A percentile compares a stretch with the other conserved stretches of the same genome.
Evolutionary conservation across 1,140 invertebrate genomes (phyloP).

Genomic region (Hestina assimilis): DNA sequence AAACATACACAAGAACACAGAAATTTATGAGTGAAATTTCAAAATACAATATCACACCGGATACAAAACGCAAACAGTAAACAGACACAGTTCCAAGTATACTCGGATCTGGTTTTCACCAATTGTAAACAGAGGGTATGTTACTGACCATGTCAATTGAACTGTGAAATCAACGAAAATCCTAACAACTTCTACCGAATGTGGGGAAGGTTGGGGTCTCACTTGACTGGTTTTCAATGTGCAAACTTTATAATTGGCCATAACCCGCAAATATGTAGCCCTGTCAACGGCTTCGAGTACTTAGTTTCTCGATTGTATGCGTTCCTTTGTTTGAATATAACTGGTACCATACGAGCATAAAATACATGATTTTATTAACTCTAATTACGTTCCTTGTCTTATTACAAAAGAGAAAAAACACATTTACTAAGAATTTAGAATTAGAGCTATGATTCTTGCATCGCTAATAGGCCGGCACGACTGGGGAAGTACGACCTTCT

Average conservation of each 20-base stretch:
- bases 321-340: conserved; percentile 41
- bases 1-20: neutral
- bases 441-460: too few relatives aligned
- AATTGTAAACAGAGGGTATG: conserved; percentile 53
- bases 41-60: conserved; percentile 45
- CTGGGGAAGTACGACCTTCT: too few relatives aligned
- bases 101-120: conserved; percentile 56
- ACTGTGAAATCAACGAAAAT: conserved; percentile 20
- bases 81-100: conserved; percentile 54
- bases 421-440: too few relatives aligned
- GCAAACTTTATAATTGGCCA: conserved; percentile 69
- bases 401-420: too few relatives aligned
- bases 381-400: too few relatives aligned
- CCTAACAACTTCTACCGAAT: conserved; percentile 17
- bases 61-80: conserved; percentile 46
- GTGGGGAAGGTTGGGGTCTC: conserved; percentile 25
- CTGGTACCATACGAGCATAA: conserved; percentile 14
- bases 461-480: too few relatives aligned
- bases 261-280: conserved; percentile 53
- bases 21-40: conserved; percentile 29
- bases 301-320: conserved; percentile 51
- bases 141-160: conserved; percentile 22
- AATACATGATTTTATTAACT: conserved; percentile 1
- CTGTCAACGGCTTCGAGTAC: conserved; percentile 48
- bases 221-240: conserved; percentile 37